Base-by-base conservation (phyloP, 2,113 vertebrate species). In the Salvelinus alpinus region DNA sequence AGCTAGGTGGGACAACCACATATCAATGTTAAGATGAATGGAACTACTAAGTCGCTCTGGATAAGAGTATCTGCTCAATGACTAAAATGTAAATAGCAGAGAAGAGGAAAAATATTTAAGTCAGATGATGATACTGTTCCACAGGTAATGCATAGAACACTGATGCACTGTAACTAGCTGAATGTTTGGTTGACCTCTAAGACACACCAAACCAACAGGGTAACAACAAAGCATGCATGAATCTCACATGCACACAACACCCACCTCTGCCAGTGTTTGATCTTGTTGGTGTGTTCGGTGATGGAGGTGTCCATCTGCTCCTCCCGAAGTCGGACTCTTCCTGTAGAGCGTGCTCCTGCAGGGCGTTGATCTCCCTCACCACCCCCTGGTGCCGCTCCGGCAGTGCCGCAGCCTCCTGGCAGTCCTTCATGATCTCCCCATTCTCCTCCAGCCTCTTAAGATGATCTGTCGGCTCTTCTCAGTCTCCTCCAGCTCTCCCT, bases 241-340 rank as follows among this genome's bases (percentile, higher is more conserved):
- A 5, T 24, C 24, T n/a, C n/a, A 34, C 38, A 44, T 12, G 62
- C 20, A 69, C 3, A 0, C 20, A 67, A 5, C 29, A 68, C 90
- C 62, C 84, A 97, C 98, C 96, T 99, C 96, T 87, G 94, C 96
- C 96, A 99, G 77, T 98, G 93, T 86, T 96, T 97, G 64, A 98
- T 89, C 89, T 98, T 98, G 59, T 90, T 92, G 82, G 95, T 94
- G 86, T 96, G 94, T 72, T 97, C 93, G 0, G 90, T 76, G 86
- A 97, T 93, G 73, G 91, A 93, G 62, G 91, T 88, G 7, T 97
- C 93, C 0, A 97, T 92, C 73, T 98, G 96, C 77, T 99, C 96
- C 1, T 98, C 91, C 85, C 94, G 94, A 73, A 99, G 93, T 57
- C 94, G 95, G 68, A 96, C 77, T 97, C 95, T 82, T 95, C 95